These are phyloP conservation scores for Ctenopoma multispine DNA, from an alignment of 2,797 vertebrate species.

Conservation along the genomic window DNA sequence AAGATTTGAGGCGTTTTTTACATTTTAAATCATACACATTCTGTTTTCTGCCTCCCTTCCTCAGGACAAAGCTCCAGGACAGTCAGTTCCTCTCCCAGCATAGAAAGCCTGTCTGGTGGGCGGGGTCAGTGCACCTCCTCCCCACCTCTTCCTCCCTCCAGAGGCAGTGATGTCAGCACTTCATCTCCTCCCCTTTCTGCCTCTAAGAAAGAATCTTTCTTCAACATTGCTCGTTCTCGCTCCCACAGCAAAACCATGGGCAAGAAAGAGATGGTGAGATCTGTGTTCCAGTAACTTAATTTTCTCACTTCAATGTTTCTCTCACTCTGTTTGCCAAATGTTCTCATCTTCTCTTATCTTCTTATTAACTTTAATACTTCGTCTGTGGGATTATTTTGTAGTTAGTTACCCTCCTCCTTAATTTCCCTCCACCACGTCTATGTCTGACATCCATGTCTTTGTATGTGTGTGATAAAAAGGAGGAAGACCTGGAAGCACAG, in stretches of 20 bases:
- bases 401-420: neutral
- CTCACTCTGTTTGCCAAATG: neutral
- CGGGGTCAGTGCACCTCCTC: conserved; percentile 89
- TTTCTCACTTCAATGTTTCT: no score
- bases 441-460: conserved; percentile 12
- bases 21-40: no score
- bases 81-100: conserved; percentile 93
- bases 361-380: neutral
- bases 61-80: conserved; percentile 90
- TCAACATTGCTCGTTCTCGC: conserved; percentile 95
- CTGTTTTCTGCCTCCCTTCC: neutral
- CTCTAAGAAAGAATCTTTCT: conserved; percentile 95
- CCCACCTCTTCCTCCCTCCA: conserved; percentile 88
- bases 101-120: conserved; percentile 91
- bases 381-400: neutral
- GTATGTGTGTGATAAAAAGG: conserved; percentile 73
- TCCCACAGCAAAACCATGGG: conserved; percentile 96
- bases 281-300: neutral
- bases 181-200: conserved; percentile 93
- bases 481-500: conserved; percentile 95
- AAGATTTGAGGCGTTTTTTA: no score
- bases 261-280: conserved; percentile 92
- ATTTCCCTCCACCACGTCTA: neutral
- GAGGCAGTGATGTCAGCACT: conserved; percentile 88
- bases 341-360: neutral